Percentiles rank a stretch among this genome's conserved stretches.
phyloP scores from a whole-genome alignment of 2,797 vertebrate genomes.

The Peromyscus attwateri region DNA sequence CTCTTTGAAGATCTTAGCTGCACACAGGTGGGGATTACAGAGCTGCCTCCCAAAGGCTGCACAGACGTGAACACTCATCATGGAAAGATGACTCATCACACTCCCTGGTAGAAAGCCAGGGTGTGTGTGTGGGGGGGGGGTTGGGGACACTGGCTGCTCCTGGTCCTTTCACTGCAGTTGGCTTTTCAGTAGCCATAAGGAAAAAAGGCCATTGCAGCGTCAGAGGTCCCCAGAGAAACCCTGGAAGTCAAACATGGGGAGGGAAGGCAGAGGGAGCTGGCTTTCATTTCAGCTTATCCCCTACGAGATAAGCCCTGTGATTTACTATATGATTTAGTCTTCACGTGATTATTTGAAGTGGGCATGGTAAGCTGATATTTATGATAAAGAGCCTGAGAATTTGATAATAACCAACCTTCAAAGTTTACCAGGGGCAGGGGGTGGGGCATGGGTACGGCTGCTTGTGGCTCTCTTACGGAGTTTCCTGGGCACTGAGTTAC shows the following conservation, averaged over 20 bases:
- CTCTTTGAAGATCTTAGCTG: constrained; percentile 65
- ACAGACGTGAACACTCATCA: not conserved
- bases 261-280: not conserved
- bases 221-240: not conserved
- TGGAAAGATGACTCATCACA: constrained; percentile 21
- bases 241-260: not conserved
- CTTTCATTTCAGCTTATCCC: not conserved
- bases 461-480: not conserved
- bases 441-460: not conserved
- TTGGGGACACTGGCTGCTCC: not conserved
- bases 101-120: not conserved
- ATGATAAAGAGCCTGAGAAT: constrained; percentile 17
- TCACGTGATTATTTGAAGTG: not conserved
- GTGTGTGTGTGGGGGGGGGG: not conserved
- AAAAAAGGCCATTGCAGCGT: not conserved
- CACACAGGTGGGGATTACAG: not conserved
- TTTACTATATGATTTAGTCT: not conserved
- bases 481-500: not conserved
- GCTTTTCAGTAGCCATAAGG: not conserved
- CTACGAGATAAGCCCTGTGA: rapidly evolving
- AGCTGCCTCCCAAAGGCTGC: not conserved
- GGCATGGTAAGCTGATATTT: not conserved
- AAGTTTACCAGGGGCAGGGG: not conserved
- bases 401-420: not conserved
- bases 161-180: not conserved